Evolutionary conservation across 2,113 vertebrate genomes (phyloP).

Genomic region (Mobula hypostoma): DNA sequence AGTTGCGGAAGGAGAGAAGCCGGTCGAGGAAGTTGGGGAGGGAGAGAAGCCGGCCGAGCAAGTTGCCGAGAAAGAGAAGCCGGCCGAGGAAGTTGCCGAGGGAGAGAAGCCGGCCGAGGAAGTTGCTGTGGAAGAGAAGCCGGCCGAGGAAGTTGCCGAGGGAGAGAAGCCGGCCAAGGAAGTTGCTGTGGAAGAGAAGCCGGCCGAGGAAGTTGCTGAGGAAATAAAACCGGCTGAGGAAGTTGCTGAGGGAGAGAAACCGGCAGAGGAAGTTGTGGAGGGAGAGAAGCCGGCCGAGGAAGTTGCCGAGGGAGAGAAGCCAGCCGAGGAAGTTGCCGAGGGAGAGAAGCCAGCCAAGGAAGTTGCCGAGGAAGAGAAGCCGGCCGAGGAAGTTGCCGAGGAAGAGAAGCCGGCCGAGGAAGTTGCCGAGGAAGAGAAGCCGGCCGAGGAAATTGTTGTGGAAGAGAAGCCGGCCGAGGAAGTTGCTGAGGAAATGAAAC

Average conservation of each 20-base stretch:
- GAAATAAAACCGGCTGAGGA: neutral
- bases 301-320: neutral
- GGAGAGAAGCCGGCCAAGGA: no score
- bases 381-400: no score
- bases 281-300: neutral
- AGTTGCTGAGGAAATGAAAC: neutral
- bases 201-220: neutral
- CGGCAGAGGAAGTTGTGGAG: neutral
- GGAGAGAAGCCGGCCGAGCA: neutral
- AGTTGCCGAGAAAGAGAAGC: neutral
- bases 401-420: neutral
- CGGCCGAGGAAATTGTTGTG: neutral
- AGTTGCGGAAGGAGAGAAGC: neutral
- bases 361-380: neutral
- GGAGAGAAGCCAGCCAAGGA: neutral
- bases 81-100: neutral
- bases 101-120: neutral
- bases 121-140: neutral
- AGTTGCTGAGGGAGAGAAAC: neutral
- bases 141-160: neutral
- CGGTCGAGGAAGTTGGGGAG: neutral
- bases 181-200: neutral
- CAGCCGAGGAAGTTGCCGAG: neutral
- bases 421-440: neutral
- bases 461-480: neutral